phyloP scores from a whole-genome alignment of 2,797 vertebrate genomes.

The Phataginus tricuspis region DNA sequence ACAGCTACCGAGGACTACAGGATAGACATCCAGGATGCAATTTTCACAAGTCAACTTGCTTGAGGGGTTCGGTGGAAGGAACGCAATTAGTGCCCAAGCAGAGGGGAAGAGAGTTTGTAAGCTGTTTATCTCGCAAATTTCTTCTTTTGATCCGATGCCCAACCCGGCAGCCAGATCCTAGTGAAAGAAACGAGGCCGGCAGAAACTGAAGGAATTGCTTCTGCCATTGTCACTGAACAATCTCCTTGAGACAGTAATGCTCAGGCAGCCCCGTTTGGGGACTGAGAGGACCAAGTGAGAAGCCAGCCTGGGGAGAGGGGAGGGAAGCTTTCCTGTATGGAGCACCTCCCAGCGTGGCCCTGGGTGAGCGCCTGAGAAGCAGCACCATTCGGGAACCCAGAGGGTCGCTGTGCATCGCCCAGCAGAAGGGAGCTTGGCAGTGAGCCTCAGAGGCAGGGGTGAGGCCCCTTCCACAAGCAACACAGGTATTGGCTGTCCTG shows the following conservation, averaged over 20 bases:
- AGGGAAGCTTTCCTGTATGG: neutral
- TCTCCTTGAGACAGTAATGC: neutral
- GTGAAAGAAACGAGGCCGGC: neutral
- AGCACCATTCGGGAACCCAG: neutral
- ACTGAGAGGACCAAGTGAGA: neutral
- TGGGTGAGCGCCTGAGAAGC: neutral
- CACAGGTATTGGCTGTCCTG: neutral
- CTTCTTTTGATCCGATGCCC: neutral
- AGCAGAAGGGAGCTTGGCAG: neutral
- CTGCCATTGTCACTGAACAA: neutral
- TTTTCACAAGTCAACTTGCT: neutral
- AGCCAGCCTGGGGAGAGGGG: neutral
- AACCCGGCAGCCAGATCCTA: neutral
- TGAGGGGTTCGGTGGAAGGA: neutral
- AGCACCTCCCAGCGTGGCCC: no score
- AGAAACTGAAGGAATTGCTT: neutral
- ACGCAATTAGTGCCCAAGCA: neutral
- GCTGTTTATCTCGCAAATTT: neutral
- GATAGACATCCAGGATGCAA: neutral
- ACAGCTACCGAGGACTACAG: neutral
- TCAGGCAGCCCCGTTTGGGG: neutral
- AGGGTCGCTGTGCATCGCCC: rapidly evolving
- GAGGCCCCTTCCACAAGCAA: neutral
- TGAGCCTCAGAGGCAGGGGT: neutral
- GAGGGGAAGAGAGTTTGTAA: neutral